phyloP scores from a whole-genome alignment of 2,797 vertebrate genomes.

The Mormyrops boulengeri region DNA sequence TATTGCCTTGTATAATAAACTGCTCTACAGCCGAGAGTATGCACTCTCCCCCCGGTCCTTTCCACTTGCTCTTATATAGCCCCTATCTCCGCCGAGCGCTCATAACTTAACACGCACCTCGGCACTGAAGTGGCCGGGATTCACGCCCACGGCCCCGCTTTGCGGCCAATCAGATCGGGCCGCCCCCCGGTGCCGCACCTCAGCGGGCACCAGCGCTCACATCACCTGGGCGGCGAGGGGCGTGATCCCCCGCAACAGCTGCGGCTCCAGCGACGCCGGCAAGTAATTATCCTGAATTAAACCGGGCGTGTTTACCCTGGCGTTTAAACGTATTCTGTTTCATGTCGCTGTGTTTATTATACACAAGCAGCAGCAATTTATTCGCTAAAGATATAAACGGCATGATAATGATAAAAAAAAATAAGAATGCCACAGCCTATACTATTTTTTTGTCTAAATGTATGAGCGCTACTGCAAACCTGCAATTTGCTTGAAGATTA shows the following conservation, averaged over 20 bases:
- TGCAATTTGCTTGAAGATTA: not conserved
- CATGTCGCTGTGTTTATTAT: not conserved
- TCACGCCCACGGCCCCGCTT: constrained; percentile 23
- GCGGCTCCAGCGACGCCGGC: not conserved
- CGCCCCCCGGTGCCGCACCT: not conserved
- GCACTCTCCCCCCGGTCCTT: not conserved
- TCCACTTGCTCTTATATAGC: not conserved
- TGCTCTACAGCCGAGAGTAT: not conserved
- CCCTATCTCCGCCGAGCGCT: not conserved
- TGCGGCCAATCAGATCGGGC: constrained; percentile 30
- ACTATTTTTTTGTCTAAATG: not conserved
- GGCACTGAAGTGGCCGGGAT: not conserved
- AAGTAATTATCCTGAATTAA: not conserved
- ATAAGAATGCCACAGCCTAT: not conserved
- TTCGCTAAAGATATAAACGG: not conserved
- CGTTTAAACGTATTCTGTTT: not conserved
- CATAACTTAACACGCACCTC: not conserved
- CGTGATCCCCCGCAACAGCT: not conserved
- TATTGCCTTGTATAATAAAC: not conserved
- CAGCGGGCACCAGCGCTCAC: not conserved
- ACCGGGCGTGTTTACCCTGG: not conserved
- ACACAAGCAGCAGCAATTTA: not conserved
- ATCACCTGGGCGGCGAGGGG: not conserved
- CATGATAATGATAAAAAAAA: not conserved
- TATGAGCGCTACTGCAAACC: not conserved